These are phyloP conservation scores for Cheilosia soror DNA, from an alignment of 2,888 invertebrate genomes.

Conservation along the genomic window DNA sequence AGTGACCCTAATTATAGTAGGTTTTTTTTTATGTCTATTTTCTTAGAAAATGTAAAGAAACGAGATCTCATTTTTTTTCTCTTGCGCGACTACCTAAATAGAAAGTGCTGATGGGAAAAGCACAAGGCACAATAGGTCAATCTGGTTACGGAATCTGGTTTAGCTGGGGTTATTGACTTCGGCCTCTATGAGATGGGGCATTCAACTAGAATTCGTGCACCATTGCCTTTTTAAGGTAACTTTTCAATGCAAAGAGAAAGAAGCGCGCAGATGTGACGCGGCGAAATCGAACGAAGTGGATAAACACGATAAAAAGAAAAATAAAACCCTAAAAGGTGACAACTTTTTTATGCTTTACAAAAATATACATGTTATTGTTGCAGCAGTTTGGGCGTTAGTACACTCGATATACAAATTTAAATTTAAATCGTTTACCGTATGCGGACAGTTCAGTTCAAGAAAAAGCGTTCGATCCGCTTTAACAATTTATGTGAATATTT, in stretches of 20 bases:
- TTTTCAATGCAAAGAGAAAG: no score
- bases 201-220: no score
- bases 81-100: neutral
- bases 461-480: no score
- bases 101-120: conserved; percentile 11
- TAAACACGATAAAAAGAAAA: no score
- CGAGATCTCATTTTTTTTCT: neutral
- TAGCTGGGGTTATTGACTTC: conserved; percentile 27
- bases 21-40: conserved; percentile 28
- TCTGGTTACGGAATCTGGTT: no score
- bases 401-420: no score
- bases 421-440: no score
- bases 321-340: neutral
- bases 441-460: no score
- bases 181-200: neutral
- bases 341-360: neutral
- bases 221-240: no score
- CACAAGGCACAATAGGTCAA: neutral
- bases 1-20: conserved; percentile 8
- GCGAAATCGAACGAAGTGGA: no score
- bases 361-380: neutral
- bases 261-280: no score
- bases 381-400: neutral
- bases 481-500: no score
- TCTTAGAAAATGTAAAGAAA: conserved; percentile 35